Base-by-base conservation (phyloP, 2,888 invertebrate genomes). In the Elegia similella region DNA sequence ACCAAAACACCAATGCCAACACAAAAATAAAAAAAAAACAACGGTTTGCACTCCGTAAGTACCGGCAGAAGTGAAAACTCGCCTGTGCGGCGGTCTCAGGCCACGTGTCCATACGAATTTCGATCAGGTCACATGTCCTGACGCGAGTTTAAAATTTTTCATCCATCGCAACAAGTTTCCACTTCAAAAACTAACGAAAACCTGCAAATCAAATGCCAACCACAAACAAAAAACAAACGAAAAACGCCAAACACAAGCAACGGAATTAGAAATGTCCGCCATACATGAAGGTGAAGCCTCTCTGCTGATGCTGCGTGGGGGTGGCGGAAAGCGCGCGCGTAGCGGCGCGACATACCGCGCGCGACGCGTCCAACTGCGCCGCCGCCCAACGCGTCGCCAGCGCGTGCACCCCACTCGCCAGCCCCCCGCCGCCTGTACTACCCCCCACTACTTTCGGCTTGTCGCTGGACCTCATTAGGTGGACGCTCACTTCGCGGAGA, bases 401-500 rank as follows among this genome's bases (percentile, higher is more conserved):
- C 7, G 95, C 95, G 84, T 97, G 96, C 50, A 96, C 96, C 57
- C 87, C 82, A 68, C 82, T 76, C 73, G 84, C 83, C 58, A 70
- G 78, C 55, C 80, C 78, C 30, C 69, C 65, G 23, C 23, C 23
- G 23, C 30, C 92, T 12, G 95, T n/a, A n/a, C 94, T 34, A 94
- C 94, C 66, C 95, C 94, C 12, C 94, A 93, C 75, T 95, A 94
- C 23, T 63, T 68, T 43, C 2, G 42, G n/a, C 53, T 47, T 56
- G 12, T 48, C 64, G 72, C 95, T 94, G 73, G 76, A 79, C 38
- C 84, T 96, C 70, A 97, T 92, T 64, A 97, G 88, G 85, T 97
- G 96, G 84, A 97, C 95, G 79, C 96, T 96, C 61, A 97, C 88
- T 76, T 96, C 96, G n/a, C 97, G 94, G 54, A 97, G 88, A 84